A percentile compares a stretch with the other conserved stretches of the same genome.
These are phyloP conservation scores for Margarornis squamiger DNA, from an alignment of 2,797 vertebrate species.

Conservation along the genomic window DNA sequence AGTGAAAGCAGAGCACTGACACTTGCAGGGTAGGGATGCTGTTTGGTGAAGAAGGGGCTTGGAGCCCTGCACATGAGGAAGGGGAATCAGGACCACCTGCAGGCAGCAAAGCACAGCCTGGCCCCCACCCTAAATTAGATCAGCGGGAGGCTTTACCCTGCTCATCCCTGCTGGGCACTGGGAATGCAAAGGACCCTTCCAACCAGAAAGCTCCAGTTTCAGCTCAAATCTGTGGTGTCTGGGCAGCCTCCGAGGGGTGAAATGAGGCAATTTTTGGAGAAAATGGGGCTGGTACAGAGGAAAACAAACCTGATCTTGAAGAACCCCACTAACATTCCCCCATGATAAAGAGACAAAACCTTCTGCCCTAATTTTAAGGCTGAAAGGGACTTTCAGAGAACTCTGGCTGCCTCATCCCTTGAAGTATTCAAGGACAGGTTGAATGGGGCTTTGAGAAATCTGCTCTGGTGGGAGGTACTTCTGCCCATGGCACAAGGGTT, in stretches of 20 bases:
- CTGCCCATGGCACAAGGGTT: neutral
- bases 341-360: neutral
- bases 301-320: neutral
- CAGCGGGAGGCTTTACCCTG: neutral
- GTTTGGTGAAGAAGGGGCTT: neutral
- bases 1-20: neutral
- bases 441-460: neutral
- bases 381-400: neutral
- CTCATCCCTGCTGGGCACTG: neutral
- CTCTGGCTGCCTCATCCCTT: no score
- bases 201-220: neutral
- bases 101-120: neutral
- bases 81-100: neutral
- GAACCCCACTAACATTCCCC: neutral
- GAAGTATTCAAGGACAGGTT: neutral
- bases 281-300: neutral
- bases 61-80: neutral
- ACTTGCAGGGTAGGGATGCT: neutral
- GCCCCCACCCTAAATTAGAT: neutral
- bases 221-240: neutral
- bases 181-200: rapidly evolving
- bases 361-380: neutral
- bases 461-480: neutral
- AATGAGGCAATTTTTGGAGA: neutral
- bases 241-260: neutral